Evolutionary conservation across 2,888 invertebrate genomes (phyloP).

Genomic region (Quadroppia sp.): DNA sequence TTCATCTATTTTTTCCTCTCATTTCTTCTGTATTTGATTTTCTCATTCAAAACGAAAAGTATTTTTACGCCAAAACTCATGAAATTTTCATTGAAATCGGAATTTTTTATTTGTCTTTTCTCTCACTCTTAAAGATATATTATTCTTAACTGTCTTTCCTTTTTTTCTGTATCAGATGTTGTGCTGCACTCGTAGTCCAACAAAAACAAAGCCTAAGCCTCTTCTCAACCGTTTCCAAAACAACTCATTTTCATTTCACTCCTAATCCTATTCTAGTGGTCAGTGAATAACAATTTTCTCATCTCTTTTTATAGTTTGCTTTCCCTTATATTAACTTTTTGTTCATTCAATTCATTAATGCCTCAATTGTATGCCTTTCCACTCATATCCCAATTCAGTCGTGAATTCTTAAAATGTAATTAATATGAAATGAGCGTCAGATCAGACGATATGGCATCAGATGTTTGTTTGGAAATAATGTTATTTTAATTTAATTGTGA

Average conservation of each 20-base stretch:
- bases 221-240: not conserved
- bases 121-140: not conserved
- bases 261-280: not conserved
- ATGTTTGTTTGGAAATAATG: too few species aligned
- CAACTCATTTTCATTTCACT: not conserved
- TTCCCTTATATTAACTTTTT: not conserved
- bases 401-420: too few species aligned
- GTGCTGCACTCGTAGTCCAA: not conserved
- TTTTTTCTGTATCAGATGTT: too few species aligned
- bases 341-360: too few species aligned
- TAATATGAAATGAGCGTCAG: too few species aligned
- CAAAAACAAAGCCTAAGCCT: not conserved
- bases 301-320: not conserved
- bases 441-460: too few species aligned
- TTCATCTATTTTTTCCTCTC: not conserved
- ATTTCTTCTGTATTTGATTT: not conserved
- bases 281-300: not conserved
- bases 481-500: too few species aligned
- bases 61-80: not conserved
- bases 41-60: not conserved
- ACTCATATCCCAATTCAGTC: not conserved
- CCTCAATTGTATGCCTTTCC: too few species aligned
- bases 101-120: not conserved
- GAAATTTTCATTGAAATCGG: not conserved
- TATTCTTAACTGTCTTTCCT: too few species aligned